Evolutionary conservation across 92 coral and sea anemone species (phyloP).

Genomic region (Palythoa grandis): DNA sequence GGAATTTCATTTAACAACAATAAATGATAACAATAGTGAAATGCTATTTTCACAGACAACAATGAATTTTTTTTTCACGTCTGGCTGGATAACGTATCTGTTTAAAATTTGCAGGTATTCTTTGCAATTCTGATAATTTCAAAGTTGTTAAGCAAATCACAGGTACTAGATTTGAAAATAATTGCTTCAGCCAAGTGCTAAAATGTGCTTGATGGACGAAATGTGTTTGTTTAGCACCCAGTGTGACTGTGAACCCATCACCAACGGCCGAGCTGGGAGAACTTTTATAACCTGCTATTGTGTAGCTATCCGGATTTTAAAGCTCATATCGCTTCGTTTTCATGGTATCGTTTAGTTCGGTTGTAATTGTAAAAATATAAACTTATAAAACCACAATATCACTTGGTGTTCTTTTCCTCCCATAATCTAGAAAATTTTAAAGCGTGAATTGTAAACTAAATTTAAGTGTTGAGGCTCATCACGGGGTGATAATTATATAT

Average conservation of each 20-base stretch:
- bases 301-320: no score
- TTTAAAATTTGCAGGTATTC: background rate
- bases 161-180: no score
- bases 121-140: background rate
- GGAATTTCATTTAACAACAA: no score
- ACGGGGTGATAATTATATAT: background rate
- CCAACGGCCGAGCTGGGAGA: background rate
- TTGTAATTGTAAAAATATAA: no score
- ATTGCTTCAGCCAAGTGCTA: background rate
- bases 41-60: no score
- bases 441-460: background rate
- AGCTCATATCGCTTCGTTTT: no score
- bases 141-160: background rate
- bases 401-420: background rate
- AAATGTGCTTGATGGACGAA: background rate
- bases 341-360: background rate
- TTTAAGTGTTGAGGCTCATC: background rate
- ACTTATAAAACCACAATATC: no score
- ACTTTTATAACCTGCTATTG: background rate
- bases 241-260: background rate
- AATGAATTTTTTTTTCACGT: no score
- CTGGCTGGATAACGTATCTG: no score
- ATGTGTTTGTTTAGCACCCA: background rate
- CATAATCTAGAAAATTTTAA: background rate
- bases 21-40: no score